Evolutionary conservation across 1,140 invertebrate genomes (phyloP), one percentile per base, ranked within the genome.

Genomic region (Magallana gigas): DNA sequence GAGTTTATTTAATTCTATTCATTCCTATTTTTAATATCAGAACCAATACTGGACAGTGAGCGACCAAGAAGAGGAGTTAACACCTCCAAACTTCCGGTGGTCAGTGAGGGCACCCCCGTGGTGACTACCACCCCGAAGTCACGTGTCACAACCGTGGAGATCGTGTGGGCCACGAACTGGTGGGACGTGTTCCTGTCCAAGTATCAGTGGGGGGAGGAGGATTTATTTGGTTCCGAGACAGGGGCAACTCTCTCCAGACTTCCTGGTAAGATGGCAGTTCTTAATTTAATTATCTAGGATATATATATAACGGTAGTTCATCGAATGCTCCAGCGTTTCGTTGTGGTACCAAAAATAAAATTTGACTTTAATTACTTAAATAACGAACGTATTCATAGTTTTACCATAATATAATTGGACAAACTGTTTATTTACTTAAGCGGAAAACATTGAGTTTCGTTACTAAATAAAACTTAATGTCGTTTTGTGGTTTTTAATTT

Each of bases 171-270:
- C 23, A 76, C 68, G 8, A 76, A 76, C 9, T 76, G 68, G 68
- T 76, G 68, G 68, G 68, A 76, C 23, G 68, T 76, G 23, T 29
- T 76, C 68, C 68, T 76, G 23, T 76, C 68, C 23, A 18, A 29
- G 8, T 76, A 76, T 23, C 23, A 76, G 1, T 76, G 68, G 68
- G 68, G 68, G 36, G 68, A 29, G 16, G 18, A 16, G 12, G 68
- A 76, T 14, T 4, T 76, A 8, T 76, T 76, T 76, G 68, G 23
- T 11, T 29, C 68, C 36, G 23, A 76, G 23, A 76, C 68, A 23
- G 68, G 68, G 23, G 23, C 68, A 11, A 76, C 68, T 76, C 23
- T 76, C 14, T 76, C 68, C 68, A 76, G 68, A 29, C 18, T 76
- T 76, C 68, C 68, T 8, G 68, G 68, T 76, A 76, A 36, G 36